phyloP scores from a whole-genome alignment of 2,113 vertebrate species.

The Corvus hawaiiensis region DNA sequence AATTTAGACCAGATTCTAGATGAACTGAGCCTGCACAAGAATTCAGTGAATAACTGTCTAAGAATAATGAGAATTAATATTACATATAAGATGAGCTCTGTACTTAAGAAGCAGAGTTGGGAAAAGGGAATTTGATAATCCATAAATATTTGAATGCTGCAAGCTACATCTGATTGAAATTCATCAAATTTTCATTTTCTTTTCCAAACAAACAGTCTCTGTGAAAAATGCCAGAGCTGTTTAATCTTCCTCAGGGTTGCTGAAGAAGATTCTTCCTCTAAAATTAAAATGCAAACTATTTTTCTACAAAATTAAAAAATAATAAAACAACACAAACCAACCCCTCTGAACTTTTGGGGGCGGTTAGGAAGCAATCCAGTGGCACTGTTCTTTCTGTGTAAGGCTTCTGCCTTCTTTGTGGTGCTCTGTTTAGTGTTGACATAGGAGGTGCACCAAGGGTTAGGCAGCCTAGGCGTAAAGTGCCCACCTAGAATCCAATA shows the following conservation, averaged over 20 bases:
- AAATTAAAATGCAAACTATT: conserved; percentile 22
- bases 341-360: not conserved
- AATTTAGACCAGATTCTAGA: not conserved
- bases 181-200: conserved; percentile 54
- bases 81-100: conserved; percentile 5
- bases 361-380: not conserved
- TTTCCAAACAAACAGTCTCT: conserved; percentile 46
- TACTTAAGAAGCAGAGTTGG: conserved; percentile 21
- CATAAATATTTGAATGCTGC: conserved; percentile 55
- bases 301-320: not conserved
- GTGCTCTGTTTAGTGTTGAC: not conserved
- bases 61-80: conserved; percentile 44
- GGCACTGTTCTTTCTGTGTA: not conserved
- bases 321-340: not conserved
- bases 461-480: not conserved
- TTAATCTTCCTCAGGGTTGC: conserved; percentile 4
- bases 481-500: not conserved
- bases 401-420: not conserved
- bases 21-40: not conserved
- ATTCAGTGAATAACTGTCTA: not conserved
- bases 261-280: not conserved
- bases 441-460: not conserved
- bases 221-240: conserved; percentile 17
- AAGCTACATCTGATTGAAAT: conserved; percentile 47
- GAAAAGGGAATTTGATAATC: conserved; percentile 40